These are phyloP conservation scores for Morinoia aosen DNA, from an alignment of 2,888 invertebrate genomes.

Conservation along the genomic window DNA sequence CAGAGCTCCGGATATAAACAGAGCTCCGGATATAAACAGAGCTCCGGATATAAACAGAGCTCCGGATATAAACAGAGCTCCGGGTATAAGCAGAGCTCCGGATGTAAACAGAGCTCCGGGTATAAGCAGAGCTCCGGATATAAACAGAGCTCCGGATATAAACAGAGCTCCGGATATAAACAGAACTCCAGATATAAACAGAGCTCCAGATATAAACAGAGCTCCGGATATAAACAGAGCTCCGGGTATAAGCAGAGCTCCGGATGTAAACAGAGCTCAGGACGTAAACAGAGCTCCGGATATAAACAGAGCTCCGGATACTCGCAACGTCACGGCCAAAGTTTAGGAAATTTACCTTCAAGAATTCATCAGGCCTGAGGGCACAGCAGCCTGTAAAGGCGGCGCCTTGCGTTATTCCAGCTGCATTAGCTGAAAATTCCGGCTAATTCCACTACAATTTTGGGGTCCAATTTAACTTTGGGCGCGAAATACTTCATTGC, in stretches of 20 bases:
- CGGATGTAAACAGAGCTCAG: too few species aligned
- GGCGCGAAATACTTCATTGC: conserved; percentile 12
- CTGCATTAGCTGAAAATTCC: conserved; percentile 19
- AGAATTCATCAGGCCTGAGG: neutral
- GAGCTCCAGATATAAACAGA: neutral
- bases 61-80: neutral
- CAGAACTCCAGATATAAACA: neutral
- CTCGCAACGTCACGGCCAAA: neutral
- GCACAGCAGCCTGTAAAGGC: neutral
- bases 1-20: neutral
- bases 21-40: neutral
- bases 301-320: neutral
- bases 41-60: neutral
- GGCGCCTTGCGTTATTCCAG: neutral
- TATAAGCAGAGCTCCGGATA: neutral
- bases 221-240: neutral
- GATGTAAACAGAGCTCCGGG: neutral
- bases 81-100: neutral
- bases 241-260: neutral
- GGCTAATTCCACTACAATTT: conserved; percentile 15
- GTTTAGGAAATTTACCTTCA: neutral
- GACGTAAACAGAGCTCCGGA: too few species aligned
- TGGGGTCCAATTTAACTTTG: conserved; percentile 26
- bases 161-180: neutral
- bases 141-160: neutral